These are phyloP conservation scores for Dysmachus trigonus DNA, from an alignment of 2,888 invertebrate genomes.

Conservation along the genomic window DNA sequence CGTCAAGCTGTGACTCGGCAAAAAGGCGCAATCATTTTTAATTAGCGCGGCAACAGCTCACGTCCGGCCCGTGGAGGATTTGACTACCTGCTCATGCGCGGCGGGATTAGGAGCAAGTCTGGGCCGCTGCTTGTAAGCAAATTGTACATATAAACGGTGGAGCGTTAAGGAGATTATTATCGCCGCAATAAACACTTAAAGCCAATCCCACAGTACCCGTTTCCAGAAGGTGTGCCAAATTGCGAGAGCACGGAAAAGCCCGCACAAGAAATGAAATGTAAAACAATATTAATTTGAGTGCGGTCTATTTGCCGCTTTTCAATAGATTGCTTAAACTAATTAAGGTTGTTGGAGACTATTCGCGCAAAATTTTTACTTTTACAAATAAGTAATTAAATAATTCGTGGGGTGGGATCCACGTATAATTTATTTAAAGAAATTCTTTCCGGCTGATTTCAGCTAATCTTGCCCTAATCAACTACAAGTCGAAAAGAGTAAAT, in stretches of 20 bases:
- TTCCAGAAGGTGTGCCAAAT: slow-evolving; percentile 42
- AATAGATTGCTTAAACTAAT: neutral
- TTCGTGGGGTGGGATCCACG: neutral
- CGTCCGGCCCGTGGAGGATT: neutral
- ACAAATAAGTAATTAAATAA: neutral
- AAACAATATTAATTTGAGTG: neutral
- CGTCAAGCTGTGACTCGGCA: neutral
- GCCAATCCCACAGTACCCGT: slow-evolving; percentile 15
- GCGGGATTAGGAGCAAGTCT: neutral
- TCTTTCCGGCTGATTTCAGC: neutral
- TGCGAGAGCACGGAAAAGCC: neutral
- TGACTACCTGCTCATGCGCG: neutral
- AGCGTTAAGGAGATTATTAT: slow-evolving; percentile 3
- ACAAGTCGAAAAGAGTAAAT: neutral
- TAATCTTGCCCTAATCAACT: neutral
- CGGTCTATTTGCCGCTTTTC: neutral
- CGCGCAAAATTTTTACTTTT: neutral
- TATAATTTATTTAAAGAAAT: neutral
- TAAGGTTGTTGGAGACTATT: neutral
- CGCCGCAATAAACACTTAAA: neutral
- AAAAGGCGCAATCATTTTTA: neutral
- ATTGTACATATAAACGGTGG: slow-evolving; percentile 11
- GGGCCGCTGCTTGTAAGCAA: neutral
- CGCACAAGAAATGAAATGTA: neutral
- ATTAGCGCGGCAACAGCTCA: neutral